Evolutionary conservation across 1,140 invertebrate genomes (phyloP).

Genomic region (Ridgeia piscesae): DNA sequence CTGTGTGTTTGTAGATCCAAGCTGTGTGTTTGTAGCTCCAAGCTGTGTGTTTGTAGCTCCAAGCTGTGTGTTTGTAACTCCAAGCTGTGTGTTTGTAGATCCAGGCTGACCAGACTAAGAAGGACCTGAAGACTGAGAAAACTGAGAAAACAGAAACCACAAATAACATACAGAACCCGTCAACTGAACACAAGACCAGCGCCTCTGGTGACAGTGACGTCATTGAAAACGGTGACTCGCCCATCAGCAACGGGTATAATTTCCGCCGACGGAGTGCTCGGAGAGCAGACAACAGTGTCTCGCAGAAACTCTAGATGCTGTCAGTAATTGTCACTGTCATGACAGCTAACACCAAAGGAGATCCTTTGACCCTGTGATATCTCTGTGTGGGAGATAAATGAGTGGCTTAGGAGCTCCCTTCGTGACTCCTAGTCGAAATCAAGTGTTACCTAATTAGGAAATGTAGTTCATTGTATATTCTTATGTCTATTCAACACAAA

Average conservation of each 20-base stretch:
- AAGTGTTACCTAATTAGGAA: neutral
- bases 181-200: neutral
- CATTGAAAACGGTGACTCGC: neutral
- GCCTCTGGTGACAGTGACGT: neutral
- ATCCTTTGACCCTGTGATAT: neutral
- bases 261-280: neutral
- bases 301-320: neutral
- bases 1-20: too few relatives aligned
- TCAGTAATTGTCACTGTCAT: too few relatives aligned
- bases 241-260: neutral
- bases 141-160: neutral
- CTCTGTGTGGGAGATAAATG: neutral
- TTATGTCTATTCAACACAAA: neutral
- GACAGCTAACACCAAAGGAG: neutral
- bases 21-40: too few relatives aligned
- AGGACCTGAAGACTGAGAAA: neutral
- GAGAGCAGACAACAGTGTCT: neutral
- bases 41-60: too few relatives aligned
- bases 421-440: neutral
- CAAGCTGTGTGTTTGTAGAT: neutral
- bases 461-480: neutral
- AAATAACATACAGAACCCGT: neutral
- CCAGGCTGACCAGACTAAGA: neutral
- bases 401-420: neutral
- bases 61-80: too few relatives aligned